Percentiles rank a stretch among this genome's conserved stretches.
phyloP scores from a whole-genome alignment of 2,113 vertebrate genomes.

The Microcebus griseorufus region DNA sequence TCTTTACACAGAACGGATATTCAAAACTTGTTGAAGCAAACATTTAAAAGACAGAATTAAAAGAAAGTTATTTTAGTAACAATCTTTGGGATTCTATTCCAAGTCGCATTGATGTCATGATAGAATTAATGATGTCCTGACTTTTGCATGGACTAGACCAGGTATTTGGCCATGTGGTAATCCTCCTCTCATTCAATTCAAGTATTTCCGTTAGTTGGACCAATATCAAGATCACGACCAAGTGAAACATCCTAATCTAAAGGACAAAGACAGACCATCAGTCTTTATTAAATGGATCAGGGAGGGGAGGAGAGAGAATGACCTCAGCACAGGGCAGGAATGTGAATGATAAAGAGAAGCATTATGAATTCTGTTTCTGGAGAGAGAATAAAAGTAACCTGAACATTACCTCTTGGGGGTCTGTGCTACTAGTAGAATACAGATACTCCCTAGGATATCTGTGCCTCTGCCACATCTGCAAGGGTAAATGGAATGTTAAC shows the following conservation, averaged over 20 bases:
- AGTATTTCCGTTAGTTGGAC: conserved; percentile 45
- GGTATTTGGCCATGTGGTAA: background rate
- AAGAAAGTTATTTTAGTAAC: conserved; percentile 25
- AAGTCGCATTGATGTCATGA: background rate
- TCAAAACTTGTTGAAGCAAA: conserved; percentile 30
- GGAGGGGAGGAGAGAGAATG: background rate
- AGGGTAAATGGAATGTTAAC: conserved; percentile 33
- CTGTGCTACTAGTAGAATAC: background rate
- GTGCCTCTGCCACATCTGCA: background rate
- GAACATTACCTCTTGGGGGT: conserved; percentile 6
- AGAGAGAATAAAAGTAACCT: conserved; percentile 38
- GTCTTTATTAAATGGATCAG: conserved; percentile 55
- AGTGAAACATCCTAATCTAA: conserved; percentile 54
- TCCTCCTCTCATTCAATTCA: conserved; percentile 34
- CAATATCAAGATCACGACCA: conserved; percentile 61
- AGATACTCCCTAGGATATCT: background rate
- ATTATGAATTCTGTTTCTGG: conserved; percentile 25
- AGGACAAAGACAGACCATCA: conserved; percentile 53
- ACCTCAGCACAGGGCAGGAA: conserved; percentile 11
- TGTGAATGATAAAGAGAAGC: conserved; percentile 52
- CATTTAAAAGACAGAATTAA: conserved; percentile 25
- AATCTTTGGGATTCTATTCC: background rate
- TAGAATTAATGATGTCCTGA: conserved; percentile 11
- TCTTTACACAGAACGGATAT: conserved; percentile 13
- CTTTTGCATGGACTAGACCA: background rate